Base-by-base conservation (phyloP, 1,140 invertebrate species). In the Charaxes varanes region DNA sequence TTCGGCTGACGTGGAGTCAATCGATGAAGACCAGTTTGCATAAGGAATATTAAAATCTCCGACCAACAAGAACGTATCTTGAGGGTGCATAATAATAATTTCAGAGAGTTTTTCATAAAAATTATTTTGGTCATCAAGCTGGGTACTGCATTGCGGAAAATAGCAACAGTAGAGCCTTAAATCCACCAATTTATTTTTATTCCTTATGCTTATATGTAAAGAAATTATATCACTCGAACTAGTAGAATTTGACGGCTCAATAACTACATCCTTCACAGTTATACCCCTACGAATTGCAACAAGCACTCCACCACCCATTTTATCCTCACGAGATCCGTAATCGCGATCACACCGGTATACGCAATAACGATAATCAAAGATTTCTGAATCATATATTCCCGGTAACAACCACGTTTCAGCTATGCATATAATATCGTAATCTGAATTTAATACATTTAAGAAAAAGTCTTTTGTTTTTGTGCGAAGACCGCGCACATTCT, bases 21-120 rank as follows among this genome's bases (percentile, higher is more conserved):
- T n/a, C 6, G 14, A 17, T 1, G 14, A 15, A 16, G 15, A 8
- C 41, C 45, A 54, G 0, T 19, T 24, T n/a, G 52, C 52, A 23
- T n/a, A 14, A 4, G 41, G 12, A 18, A 54, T 33, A 36, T 45
- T 54, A 28, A 54, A 54, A 33, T 54, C 52, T 6, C 52, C 52
- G n/a, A 42, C 8, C 18, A 38, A 19, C 3, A 38, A 19, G 7
- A 38, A 27, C 13, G 17, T 28, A 28, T 38, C 23, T 16, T 31
- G 15, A 3, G 28, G 28, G 17, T 31, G 11, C n/a, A 17, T 13
- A 13, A 31, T 17, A 1, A 31, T n/a, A 6, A 10, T 8, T 31
- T 31, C 28, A n/a, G 28, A 31, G 15, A 31, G n/a, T 30, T 30
- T 16, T 30, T 30, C 27, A 16, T 30, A 30, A 16, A 30, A 30